Evolutionary conservation across 92 coral and sea anemone species (phyloP).

Genomic region (Epizoanthus fatuus): DNA sequence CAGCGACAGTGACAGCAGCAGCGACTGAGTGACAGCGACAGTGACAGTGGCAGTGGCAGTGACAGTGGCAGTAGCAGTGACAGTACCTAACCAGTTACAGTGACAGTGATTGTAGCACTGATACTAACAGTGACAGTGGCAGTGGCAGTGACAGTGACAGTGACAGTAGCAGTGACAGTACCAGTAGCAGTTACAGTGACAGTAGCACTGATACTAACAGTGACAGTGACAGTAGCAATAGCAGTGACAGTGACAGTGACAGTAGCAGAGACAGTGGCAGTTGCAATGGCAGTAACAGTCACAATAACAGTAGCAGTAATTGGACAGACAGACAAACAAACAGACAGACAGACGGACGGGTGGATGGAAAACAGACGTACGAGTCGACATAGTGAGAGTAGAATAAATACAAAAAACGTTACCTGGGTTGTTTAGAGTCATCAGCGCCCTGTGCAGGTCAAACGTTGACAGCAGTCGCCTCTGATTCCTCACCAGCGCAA

Average conservation of each 20-base stretch:
- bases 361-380: background rate
- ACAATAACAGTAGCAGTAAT: no score
- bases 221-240: no score
- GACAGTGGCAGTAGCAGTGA: background rate
- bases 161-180: background rate
- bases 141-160: background rate
- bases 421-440: constrained; percentile 58
- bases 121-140: background rate
- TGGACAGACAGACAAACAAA: background rate
- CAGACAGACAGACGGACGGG: background rate
- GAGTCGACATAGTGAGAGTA: constrained; percentile 12
- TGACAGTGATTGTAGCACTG: no score
- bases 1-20: background rate
- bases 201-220: no score
- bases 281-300: no score
- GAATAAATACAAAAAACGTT: background rate
- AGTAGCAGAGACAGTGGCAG: no score
- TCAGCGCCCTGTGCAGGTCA: constrained; percentile 57
- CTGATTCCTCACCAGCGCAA: constrained; percentile 48
- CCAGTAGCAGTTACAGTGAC: no score
- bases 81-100: no score
- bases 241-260: no score
- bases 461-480: constrained; percentile 53
- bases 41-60: background rate
- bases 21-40: no score